phyloP scores from a whole-genome alignment of 2,888 invertebrate genomes.

The Geotrupes spiniger region DNA sequence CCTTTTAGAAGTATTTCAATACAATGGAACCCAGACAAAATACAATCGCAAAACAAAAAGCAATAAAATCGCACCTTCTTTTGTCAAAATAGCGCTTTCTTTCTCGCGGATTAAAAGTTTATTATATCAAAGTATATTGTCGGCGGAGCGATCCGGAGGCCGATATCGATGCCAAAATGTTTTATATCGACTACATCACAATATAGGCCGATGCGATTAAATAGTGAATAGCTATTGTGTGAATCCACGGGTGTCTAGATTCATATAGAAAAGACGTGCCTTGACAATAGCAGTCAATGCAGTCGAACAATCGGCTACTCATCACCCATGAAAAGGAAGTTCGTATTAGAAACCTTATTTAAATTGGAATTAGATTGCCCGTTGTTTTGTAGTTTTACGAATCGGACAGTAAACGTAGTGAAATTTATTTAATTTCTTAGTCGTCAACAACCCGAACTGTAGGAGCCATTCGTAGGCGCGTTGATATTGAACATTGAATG shows the following conservation, averaged over 20 bases:
- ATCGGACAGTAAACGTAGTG: too few species aligned
- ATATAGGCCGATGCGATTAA: conserved; percentile 41
- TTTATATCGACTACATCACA: conserved; percentile 40
- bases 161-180: conserved; percentile 28
- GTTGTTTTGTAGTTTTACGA: too few species aligned
- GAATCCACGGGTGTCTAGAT: conserved; percentile 39
- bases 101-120: conserved; percentile 31
- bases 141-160: conserved; percentile 29
- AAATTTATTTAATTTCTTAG: too few species aligned
- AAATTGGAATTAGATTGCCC: too few species aligned
- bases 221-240: conserved; percentile 42
- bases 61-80: conserved; percentile 30
- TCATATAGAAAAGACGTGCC: conserved; percentile 39
- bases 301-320: conserved; percentile 36
- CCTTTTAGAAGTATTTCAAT: background rate
- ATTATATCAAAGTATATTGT: conserved; percentile 26
- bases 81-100: conserved; percentile 26
- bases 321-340: conserved; percentile 23
- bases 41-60: conserved; percentile 30
- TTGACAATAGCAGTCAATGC: conserved; percentile 37
- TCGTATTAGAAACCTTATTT: background rate
- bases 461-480: too few species aligned
- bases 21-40: conserved; percentile 19
- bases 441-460: too few species aligned
- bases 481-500: too few species aligned